These are phyloP conservation scores for Channa striata DNA, from an alignment of 2,797 vertebrate species.

Conservation along the genomic window DNA sequence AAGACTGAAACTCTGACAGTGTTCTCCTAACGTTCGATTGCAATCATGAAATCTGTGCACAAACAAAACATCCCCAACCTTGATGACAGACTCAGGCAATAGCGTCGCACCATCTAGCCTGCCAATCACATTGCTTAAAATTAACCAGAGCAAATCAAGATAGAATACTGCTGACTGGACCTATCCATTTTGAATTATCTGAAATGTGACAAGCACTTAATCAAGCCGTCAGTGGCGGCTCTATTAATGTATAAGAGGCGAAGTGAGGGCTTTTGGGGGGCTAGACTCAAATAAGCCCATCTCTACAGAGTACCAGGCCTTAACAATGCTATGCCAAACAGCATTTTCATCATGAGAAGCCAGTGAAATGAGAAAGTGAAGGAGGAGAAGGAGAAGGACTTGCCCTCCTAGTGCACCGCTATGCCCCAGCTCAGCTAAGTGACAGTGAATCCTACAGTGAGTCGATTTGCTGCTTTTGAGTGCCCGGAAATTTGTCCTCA, in stretches of 20 bases:
- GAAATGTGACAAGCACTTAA: slow-evolving; percentile 70
- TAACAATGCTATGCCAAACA: slow-evolving; percentile 42
- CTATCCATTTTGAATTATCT: slow-evolving; percentile 47
- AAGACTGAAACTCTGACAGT: slow-evolving; percentile 49
- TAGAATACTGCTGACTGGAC: slow-evolving; percentile 32
- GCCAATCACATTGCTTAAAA: slow-evolving; percentile 50
- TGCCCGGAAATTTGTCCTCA: slow-evolving; percentile 78
- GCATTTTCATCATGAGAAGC: slow-evolving; percentile 68
- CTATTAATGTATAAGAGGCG: slow-evolving; percentile 40
- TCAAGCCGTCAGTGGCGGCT: slow-evolving; percentile 54
- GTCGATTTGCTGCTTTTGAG: slow-evolving; percentile 79
- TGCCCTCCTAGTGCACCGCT: slow-evolving; percentile 64
- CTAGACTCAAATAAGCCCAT: slow-evolving; percentile 37
- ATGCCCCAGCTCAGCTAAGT: slow-evolving; percentile 71
- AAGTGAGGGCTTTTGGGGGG: slow-evolving; percentile 28
- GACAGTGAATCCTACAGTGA: slow-evolving; percentile 78
- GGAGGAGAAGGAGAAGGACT: slow-evolving; percentile 51
- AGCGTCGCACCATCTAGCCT: not conserved
- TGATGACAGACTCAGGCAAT: slow-evolving; percentile 40
- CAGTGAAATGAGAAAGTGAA: slow-evolving; percentile 38
- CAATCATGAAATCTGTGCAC: slow-evolving; percentile 48
- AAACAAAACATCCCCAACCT: slow-evolving; percentile 65
- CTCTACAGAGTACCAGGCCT: slow-evolving; percentile 36
- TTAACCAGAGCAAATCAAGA: slow-evolving; percentile 56
- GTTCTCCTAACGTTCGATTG: slow-evolving; percentile 43